Conservation (phyloP, 1,140 invertebrate species). For the Trichoplusia ni region DNA sequence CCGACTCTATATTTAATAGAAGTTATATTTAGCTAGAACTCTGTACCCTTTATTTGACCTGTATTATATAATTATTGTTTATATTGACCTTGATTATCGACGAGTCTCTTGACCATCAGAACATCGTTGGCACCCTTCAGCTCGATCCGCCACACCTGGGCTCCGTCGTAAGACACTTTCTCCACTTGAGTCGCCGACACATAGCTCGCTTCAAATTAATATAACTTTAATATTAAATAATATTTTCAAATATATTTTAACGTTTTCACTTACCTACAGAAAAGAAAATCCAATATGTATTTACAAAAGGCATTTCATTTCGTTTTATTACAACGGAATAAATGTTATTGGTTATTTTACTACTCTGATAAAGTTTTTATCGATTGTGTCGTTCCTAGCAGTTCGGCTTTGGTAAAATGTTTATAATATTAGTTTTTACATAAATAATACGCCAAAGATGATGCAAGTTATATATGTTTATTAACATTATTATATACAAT, state of each 20-base stretch:
- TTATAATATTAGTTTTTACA: not conserved
- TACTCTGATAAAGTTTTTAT: conserved; percentile 17
- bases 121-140: conserved; percentile 24
- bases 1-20: no score
- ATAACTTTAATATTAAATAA: not conserved
- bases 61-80: no score
- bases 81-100: conserved; percentile 36
- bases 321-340: conserved; percentile 12
- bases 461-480: conserved; percentile 73
- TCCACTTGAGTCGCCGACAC: not conserved
- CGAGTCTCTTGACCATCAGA: conserved; percentile 25
- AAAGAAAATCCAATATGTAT: conserved; percentile 12
- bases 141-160: conserved; percentile 34
- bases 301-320: conserved; percentile 15
- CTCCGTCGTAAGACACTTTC: conserved; percentile 29
- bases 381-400: not conserved
- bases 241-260: not conserved
- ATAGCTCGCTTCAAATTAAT: not conserved
- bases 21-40: no score
- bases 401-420: not conserved
- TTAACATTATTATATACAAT: conserved; percentile 80
- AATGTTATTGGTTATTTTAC: conserved; percentile 17
- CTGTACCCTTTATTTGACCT: no score
- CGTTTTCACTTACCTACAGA: conserved; percentile 22
- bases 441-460: conserved; percentile 57